Evolutionary conservation across 2,888 invertebrate species (phyloP).

Genomic region (Eupithecia subumbrata): DNA sequence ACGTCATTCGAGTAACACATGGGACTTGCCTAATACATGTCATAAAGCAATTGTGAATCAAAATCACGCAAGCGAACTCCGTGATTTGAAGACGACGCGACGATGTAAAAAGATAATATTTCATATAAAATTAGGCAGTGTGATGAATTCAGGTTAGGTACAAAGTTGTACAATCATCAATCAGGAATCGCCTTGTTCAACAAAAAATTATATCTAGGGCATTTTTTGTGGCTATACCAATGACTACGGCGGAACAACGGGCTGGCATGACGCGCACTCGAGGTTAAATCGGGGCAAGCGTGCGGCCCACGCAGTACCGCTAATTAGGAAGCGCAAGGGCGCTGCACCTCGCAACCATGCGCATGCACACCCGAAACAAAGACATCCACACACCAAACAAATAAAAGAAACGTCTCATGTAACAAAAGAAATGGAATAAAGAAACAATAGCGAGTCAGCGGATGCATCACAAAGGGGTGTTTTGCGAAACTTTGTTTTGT

Average conservation of each 20-base stretch:
- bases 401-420: constrained; percentile 61
- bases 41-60: constrained; percentile 20
- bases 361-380: constrained; percentile 54
- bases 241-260: constrained; percentile 43
- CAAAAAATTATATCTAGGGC: neutral
- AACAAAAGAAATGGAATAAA: constrained; percentile 67
- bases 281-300: constrained; percentile 73
- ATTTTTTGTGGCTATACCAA: constrained; percentile 22
- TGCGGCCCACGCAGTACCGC: constrained; percentile 68
- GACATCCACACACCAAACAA: constrained; percentile 60
- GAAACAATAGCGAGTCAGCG: constrained; percentile 61
- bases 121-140: neutral
- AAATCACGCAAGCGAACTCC: constrained; percentile 22
- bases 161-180: neutral
- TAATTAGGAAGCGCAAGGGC: constrained; percentile 81
- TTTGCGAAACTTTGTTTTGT: constrained; percentile 63
- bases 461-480: constrained; percentile 68
- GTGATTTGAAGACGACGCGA: constrained; percentile 7
- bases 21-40: constrained; percentile 27
- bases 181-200: neutral
- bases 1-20: constrained; percentile 40
- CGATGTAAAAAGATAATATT: neutral
- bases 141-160: neutral
- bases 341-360: constrained; percentile 67
- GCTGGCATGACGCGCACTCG: constrained; percentile 62